Evolutionary conservation across 2,888 invertebrate species (phyloP), one percentile per base, ranked within the genome.

Genomic region (Aphidoletes aphidimyza): DNA sequence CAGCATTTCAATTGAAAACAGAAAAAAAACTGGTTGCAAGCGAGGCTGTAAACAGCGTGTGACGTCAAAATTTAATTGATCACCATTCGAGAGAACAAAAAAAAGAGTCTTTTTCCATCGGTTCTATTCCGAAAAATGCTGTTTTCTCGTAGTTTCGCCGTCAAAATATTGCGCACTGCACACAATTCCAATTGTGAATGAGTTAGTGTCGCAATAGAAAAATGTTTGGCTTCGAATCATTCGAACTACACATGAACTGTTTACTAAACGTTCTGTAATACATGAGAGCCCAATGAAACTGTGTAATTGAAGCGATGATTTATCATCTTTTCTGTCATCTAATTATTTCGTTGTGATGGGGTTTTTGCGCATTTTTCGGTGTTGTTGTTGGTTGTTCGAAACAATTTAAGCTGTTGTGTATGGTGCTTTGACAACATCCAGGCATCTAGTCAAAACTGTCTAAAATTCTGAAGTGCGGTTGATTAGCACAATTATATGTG

Each of bases 21-120:
- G n/a, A n/a, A n/a, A n/a, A n/a, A n/a, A n/a, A n/a, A n/a, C n/a
- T n/a, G n/a, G 69, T 30, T 69, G 69, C 30, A 30, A 69, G 34
- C 26, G 42, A 6, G 42, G 42, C 6, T 9, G 69, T 34, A 34
- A 69, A 69, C 11, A 69, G 5, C 54, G 26, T 8, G 69, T 69
- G 69, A 69, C 69, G 69, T 34, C 69, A 34, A 69, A 47, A 69
- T 69, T 54, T 54, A 69, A 69, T 69, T 69, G 69, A 69, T 69
- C 69, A 69, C 69, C 11, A 69, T 69, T 69, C 69, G 69, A 69
- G n/a, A n/a, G n/a, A n/a, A n/a, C n/a, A n/a, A n/a, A n/a, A n/a
- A n/a, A n/a, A n/a, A n/a, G n/a, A n/a, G n/a, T n/a, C n/a, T n/a
- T n/a, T n/a, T n/a, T n/a, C n/a, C n/a, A n/a, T n/a, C n/a, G n/a